Percentiles rank a stretch among this genome's conserved stretches.
phyloP scores from a whole-genome alignment of 2,888 invertebrate species.

The Cetonia aurata region DNA sequence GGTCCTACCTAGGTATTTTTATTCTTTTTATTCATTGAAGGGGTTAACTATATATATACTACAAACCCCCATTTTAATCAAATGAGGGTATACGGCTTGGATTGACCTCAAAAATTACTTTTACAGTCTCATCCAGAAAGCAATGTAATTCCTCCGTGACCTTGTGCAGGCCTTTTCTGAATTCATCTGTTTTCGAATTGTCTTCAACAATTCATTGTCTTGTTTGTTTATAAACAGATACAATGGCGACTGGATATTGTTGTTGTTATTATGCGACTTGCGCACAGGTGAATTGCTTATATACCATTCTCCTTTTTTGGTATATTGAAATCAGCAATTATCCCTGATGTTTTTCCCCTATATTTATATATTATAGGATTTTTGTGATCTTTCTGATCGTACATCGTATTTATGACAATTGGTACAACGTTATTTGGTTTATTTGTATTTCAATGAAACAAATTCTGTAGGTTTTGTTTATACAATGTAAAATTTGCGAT shows the following conservation, averaged over 20 bases:
- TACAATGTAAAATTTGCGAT: conserved; percentile 56
- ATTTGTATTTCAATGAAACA: conserved; percentile 32
- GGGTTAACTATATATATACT: conserved; percentile 64
- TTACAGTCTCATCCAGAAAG: conserved; percentile 69
- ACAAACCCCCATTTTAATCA: conserved; percentile 45
- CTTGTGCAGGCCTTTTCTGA: conserved; percentile 65
- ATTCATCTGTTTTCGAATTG: conserved; percentile 66
- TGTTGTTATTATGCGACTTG: conserved; percentile 16
- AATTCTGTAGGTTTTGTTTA: conserved; percentile 46
- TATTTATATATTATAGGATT: too few relatives aligned
- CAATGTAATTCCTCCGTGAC: conserved; percentile 66
- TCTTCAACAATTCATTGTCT: conserved; percentile 64
- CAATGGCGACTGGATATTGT: conserved; percentile 1
- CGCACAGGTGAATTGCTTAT: neutral
- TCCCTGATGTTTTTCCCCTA: too few relatives aligned
- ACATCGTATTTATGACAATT: neutral
- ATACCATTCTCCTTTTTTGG: too few relatives aligned
- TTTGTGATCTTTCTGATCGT: too few relatives aligned
- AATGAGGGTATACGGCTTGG: conserved; percentile 58
- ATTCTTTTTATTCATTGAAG: conserved; percentile 46
- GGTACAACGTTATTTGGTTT: neutral
- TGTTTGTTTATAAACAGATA: conserved; percentile 13
- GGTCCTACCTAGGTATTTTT: conserved; percentile 64
- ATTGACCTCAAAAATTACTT: conserved; percentile 68
- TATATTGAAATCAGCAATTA: too few relatives aligned